These are phyloP conservation scores for Mesorhabditis belari DNA, from an alignment of 2,888 invertebrate genomes.

Conservation along the genomic window DNA sequence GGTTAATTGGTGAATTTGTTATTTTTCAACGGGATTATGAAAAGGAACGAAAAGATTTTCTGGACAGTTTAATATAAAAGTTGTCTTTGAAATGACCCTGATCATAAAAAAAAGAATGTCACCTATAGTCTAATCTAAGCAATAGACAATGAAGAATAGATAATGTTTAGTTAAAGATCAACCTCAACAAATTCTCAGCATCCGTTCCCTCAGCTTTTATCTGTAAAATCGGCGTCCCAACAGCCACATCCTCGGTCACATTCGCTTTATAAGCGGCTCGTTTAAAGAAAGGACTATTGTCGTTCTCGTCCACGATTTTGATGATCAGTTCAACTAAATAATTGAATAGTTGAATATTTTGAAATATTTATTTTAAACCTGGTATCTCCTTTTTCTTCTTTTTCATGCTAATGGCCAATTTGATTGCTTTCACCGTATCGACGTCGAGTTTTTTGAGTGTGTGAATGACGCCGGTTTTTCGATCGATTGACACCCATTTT, in stretches of 20 bases:
- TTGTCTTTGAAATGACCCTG: no score
- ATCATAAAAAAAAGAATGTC: background rate
- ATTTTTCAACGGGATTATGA: no score
- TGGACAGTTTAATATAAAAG: no score
- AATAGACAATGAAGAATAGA: no score
- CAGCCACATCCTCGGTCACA: slow-evolving; percentile 13
- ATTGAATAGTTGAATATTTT: no score
- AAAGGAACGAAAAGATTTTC: no score
- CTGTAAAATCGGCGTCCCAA: slow-evolving; percentile 11
- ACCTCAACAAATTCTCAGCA: background rate
- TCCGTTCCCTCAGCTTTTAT: slow-evolving; percentile 11
- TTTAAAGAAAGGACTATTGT: slow-evolving; percentile 15
- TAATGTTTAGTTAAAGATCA: no score
- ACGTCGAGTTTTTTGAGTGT: slow-evolving; percentile 16
- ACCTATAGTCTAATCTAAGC: background rate
- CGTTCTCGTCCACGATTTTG: slow-evolving; percentile 23
- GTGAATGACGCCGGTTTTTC: slow-evolving; percentile 19
- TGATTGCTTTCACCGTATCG: slow-evolving; percentile 18
- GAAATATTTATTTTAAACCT: slow-evolving; percentile 2
- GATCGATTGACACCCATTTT: slow-evolving; percentile 20
- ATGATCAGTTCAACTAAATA: slow-evolving; percentile 26
- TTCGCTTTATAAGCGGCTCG: slow-evolving; percentile 11
- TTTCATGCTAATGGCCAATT: slow-evolving; percentile 23
- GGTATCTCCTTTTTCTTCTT: slow-evolving; percentile 31
- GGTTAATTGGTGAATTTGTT: no score